These are phyloP conservation scores for Perccottus glenii DNA, from an alignment of 2,113 vertebrate species.

Conservation along the genomic window DNA sequence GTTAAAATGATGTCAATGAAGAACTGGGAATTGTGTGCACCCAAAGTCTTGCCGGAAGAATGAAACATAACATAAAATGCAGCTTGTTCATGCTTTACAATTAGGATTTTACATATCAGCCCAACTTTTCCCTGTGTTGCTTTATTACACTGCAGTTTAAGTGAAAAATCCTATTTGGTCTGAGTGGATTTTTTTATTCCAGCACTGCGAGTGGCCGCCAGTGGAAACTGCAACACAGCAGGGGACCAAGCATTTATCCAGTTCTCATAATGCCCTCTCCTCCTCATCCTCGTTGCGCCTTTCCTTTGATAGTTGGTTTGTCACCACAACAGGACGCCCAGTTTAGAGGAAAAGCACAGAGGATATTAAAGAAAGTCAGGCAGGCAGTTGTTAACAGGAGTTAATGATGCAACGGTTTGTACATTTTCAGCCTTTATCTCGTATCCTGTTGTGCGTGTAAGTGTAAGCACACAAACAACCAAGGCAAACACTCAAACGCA, in stretches of 20 bases:
- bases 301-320: not conserved
- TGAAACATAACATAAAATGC: not conserved
- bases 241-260: not conserved
- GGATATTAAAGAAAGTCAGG: conserved; percentile 31
- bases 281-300: not conserved
- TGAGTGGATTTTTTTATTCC: not conserved
- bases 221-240: not conserved
- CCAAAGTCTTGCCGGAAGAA: not conserved
- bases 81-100: not conserved
- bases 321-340: conserved; percentile 1
- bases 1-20: too few species aligned
- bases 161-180: not conserved
- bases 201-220: not conserved
- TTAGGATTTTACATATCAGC: not conserved
- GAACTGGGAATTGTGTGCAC: not conserved
- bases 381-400: conserved; percentile 33
- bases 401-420: conserved; percentile 48
- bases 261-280: not conserved
- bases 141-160: not conserved
- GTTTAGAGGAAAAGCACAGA: conserved; percentile 10
- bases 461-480: conserved; percentile 18
- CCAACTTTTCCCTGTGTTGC: not conserved
- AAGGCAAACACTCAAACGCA: conserved; percentile 3
- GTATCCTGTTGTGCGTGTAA: conserved; percentile 26
- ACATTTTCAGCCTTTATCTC: conserved; percentile 42